These are phyloP conservation scores for Dendrocincla fuliginosa DNA, from an alignment of 2,797 vertebrate species.

Conservation along the genomic window DNA sequence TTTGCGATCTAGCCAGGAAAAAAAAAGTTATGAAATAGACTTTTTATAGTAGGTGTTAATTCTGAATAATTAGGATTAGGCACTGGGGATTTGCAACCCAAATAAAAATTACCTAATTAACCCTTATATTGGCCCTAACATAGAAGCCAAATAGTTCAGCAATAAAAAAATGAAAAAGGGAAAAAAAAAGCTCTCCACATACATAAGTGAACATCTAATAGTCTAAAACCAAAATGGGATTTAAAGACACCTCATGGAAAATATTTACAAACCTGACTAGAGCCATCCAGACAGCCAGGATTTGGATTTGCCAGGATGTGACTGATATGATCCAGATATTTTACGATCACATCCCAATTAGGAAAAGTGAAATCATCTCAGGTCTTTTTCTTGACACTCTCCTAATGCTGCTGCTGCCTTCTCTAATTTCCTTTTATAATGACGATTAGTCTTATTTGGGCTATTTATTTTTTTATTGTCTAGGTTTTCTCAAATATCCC, in stretches of 20 bases:
- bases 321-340: neutral
- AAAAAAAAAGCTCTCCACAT: neutral
- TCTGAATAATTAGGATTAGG: constrained; percentile 67
- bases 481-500: neutral
- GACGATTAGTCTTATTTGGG: neutral
- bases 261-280: neutral
- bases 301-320: neutral
- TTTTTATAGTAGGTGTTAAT: constrained; percentile 69
- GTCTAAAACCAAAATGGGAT: neutral
- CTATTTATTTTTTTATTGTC: accelerated
- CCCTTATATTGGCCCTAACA: constrained; percentile 66
- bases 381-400: neutral
- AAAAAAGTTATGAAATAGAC: constrained; percentile 51
- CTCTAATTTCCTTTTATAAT: neutral
- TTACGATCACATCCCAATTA: neutral
- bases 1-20: constrained; percentile 20
- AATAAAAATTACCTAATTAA: constrained; percentile 75
- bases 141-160: constrained; percentile 55
- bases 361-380: neutral
- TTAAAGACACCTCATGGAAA: neutral
- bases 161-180: neutral
- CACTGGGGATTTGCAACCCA: constrained; percentile 70
- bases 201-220: neutral
- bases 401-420: neutral
- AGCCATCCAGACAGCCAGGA: neutral